A percentile compares a stretch with the other conserved stretches of the same genome.
Conservation (phyloP, 2,113 vertebrate species). For the Tychaedon coryphoeus region DNA sequence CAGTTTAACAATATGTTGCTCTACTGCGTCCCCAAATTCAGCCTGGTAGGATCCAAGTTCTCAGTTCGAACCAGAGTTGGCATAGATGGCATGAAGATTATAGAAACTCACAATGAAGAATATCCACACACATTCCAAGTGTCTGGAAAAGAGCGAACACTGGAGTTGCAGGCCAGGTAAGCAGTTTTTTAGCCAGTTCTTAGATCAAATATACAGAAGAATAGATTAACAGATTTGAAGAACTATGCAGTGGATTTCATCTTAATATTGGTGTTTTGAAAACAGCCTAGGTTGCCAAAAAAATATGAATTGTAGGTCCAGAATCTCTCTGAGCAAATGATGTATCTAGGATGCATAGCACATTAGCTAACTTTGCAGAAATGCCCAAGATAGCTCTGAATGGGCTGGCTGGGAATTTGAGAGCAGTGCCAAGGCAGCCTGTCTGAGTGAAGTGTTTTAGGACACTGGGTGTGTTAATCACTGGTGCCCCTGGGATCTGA, state of each 20-base stretch:
- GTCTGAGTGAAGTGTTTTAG: background rate
- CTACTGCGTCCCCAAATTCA: constrained; percentile 98
- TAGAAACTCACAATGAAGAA: constrained; percentile 90
- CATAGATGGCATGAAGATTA: constrained; percentile 93
- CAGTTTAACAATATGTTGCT: constrained; percentile 98
- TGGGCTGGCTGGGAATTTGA: background rate
- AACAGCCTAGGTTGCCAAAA: background rate
- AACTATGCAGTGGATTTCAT: background rate
- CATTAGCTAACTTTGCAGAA: background rate
- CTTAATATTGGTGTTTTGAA: background rate
- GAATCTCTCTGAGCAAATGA: background rate
- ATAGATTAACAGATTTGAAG: background rate
- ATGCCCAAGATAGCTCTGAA: background rate
- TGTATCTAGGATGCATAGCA: background rate
- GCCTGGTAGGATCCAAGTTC: constrained; percentile 91
- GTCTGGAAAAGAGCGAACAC: constrained; percentile 91
- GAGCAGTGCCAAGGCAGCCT: background rate
- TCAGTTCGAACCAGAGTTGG: constrained; percentile 90
- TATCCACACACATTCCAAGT: constrained; percentile 97
- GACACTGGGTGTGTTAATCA: background rate
- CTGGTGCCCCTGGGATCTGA: background rate
- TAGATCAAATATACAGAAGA: background rate
- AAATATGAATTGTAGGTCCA: background rate
- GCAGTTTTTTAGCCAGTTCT: background rate
- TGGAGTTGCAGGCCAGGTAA: constrained; percentile 95